Evolutionary conservation across 1,140 invertebrate genomes (phyloP).

Genomic region (Pseudomyrmex flavicornis): DNA sequence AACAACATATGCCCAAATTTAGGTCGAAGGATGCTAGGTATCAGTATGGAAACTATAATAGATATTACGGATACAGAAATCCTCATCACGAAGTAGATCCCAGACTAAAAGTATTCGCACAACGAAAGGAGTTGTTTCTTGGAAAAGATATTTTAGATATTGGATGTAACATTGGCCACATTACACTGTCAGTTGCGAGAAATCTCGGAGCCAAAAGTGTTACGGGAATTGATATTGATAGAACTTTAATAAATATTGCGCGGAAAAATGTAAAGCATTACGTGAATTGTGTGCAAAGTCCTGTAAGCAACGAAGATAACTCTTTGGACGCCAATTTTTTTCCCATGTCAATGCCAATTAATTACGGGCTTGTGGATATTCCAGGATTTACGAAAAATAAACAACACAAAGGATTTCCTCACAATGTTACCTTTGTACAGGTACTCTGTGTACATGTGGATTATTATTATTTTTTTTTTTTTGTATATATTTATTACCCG

Average conservation of each 20-base stretch:
- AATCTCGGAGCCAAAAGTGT: slow-evolving; percentile 94
- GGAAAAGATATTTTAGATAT: slow-evolving; percentile 97
- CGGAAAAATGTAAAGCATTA: slow-evolving; percentile 93
- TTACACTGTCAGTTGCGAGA: slow-evolving; percentile 94
- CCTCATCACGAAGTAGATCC: slow-evolving; percentile 92
- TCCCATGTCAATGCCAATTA: slow-evolving; percentile 94
- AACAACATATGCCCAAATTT: slow-evolving; percentile 88
- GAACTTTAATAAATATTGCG: slow-evolving; percentile 93
- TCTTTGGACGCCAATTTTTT: slow-evolving; percentile 87
- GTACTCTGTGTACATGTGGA: slow-evolving; percentile 84
- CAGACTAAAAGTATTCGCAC: slow-evolving; percentile 92
- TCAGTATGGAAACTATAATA: slow-evolving; percentile 98
- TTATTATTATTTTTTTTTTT: no score
- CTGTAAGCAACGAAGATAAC: slow-evolving; percentile 78
- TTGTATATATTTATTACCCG: no score
- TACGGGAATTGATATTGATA: slow-evolving; percentile 98
- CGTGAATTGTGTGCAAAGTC: slow-evolving; percentile 86
- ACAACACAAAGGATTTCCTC: slow-evolving; percentile 89
- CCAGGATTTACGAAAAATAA: slow-evolving; percentile 86
- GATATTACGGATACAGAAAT: slow-evolving; percentile 98
- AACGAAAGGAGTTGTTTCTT: slow-evolving; percentile 93
- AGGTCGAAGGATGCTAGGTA: slow-evolving; percentile 91
- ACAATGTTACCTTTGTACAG: slow-evolving; percentile 95
- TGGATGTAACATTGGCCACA: slow-evolving; percentile 98
- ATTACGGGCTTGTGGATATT: slow-evolving; percentile 92